phyloP scores from a whole-genome alignment of 2,113 vertebrate species.

The Gavia stellata region DNA sequence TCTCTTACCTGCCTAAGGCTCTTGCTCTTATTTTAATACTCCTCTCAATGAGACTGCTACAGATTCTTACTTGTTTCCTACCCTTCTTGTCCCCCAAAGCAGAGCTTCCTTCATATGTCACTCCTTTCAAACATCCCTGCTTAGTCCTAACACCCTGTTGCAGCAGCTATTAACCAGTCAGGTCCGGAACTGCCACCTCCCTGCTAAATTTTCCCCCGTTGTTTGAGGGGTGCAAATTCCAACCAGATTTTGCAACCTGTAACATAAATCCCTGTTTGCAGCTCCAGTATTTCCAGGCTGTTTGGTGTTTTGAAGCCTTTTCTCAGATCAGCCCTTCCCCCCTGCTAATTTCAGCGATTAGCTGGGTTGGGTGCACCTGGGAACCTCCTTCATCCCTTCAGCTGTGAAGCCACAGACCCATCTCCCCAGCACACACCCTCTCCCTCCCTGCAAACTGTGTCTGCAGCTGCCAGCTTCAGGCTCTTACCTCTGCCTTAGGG shows the following conservation, averaged over 20 bases:
- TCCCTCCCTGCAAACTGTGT: neutral
- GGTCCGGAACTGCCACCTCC: neutral
- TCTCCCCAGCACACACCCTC: neutral
- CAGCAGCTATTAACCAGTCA: neutral
- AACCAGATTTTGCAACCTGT: neutral
- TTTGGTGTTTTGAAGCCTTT: neutral
- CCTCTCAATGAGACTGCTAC: neutral
- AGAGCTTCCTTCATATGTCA: neutral
- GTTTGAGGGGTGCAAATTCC: neutral
- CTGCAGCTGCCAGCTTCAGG: neutral
- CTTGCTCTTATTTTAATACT: neutral
- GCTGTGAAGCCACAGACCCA: neutral
- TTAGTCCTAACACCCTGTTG: neutral
- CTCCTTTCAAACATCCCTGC: neutral
- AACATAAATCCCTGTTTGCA: neutral
- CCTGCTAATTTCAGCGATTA: neutral
- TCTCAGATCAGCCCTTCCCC: neutral
- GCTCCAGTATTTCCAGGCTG: neutral
- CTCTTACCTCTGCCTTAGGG: neutral
- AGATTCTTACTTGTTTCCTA: neutral
- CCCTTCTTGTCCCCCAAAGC: neutral
- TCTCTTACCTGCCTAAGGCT: neutral
- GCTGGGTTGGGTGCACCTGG: neutral
- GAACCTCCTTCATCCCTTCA: neutral
- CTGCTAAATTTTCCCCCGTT: neutral